Evolutionary conservation across 2,113 vertebrate species (phyloP), one percentile per base, ranked within the genome.

Genomic region (Salminus brasiliensis): DNA sequence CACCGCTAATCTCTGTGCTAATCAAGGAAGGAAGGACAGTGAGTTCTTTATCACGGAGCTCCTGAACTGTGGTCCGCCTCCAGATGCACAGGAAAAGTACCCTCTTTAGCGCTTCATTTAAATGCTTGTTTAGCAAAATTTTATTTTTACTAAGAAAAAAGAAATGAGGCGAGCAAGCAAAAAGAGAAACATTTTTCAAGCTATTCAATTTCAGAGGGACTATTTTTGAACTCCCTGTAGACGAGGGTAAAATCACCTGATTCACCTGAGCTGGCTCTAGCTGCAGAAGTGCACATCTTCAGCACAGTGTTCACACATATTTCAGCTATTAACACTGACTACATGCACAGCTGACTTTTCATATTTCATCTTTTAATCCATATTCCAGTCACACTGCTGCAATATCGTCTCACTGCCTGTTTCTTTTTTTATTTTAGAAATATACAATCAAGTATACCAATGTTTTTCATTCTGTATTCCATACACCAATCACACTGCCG

Each of bases 1-100:
- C 25, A 25, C 34, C 52, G 57, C 69, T 66, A 60, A 67, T 78
- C 69, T n/a, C 55, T 13, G 57, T 21, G 76, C 62, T 52, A 41
- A 62, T 79, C 70, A 72, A 72, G 62, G n/a, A n/a, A 66, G 7
- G 4, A 12, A 62, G 29, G 13, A 16, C 13, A 43, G 66, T 65
- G 62, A 67, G n/a, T 39, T 53, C 49, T 49, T 39, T 27, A n/a
- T 65, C 29, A 45, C 8, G 15, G 18, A 45, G 36, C 41, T 71
- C 47, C 34, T 30, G 27, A 12, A 72, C 4, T 4, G 13, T 4
- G 55, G 29, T 21, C 18, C n/a, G 7, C 30, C n/a, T 65, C 7
- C 34, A 65, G 34, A 9, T 8, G 39, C 8, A n/a, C 21, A 15
- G 21, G n/a, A 39, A 39, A 39, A n/a, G 34, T 36, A 39, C 1